Evolutionary conservation across 1,140 invertebrate genomes (phyloP).

Genomic region (Cydia amplana): DNA sequence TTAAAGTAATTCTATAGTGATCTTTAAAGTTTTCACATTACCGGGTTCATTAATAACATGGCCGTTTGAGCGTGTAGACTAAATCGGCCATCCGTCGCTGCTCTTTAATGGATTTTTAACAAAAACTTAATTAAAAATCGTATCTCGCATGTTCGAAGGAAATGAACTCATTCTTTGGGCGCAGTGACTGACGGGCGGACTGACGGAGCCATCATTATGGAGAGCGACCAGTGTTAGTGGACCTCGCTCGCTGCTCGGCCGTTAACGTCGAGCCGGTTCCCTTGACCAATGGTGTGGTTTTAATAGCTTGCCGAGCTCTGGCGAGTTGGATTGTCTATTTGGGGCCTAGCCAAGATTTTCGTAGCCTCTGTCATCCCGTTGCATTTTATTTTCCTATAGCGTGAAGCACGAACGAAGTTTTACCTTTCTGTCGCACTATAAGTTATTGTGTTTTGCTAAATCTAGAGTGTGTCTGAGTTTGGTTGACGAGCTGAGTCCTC

Average conservation of each 20-base stretch:
- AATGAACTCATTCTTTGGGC: slow-evolving; percentile 76
- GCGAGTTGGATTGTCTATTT: slow-evolving; percentile 36
- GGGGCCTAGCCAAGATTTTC: too few relatives aligned
- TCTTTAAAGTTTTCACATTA: slow-evolving; percentile 31
- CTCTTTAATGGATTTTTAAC: slow-evolving; percentile 76
- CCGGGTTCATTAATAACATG: slow-evolving; percentile 68
- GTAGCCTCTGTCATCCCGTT: too few relatives aligned
- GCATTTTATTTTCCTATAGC: too few relatives aligned
- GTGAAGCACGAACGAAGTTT: too few relatives aligned
- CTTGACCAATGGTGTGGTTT: not conserved
- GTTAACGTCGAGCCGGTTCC: slow-evolving; percentile 42
- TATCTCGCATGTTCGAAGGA: slow-evolving; percentile 75
- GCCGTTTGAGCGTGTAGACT: slow-evolving; percentile 68
- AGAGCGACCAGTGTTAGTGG: slow-evolving; percentile 48
- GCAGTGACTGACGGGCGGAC: slow-evolving; percentile 67
- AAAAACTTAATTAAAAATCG: slow-evolving; percentile 79
- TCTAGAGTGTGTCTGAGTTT: too few relatives aligned
- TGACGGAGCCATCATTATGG: slow-evolving; percentile 71
- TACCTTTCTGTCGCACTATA: too few relatives aligned
- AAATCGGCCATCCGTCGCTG: slow-evolving; percentile 53
- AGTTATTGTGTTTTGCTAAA: too few relatives aligned
- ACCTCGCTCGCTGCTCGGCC: slow-evolving; percentile 40
- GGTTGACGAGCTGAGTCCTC: too few relatives aligned
- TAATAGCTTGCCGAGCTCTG: slow-evolving; percentile 1
- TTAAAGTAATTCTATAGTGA: slow-evolving; percentile 21